Evolutionary conservation across 2,797 vertebrate species (phyloP).

Genomic region (Benthosema pterotum): DNA sequence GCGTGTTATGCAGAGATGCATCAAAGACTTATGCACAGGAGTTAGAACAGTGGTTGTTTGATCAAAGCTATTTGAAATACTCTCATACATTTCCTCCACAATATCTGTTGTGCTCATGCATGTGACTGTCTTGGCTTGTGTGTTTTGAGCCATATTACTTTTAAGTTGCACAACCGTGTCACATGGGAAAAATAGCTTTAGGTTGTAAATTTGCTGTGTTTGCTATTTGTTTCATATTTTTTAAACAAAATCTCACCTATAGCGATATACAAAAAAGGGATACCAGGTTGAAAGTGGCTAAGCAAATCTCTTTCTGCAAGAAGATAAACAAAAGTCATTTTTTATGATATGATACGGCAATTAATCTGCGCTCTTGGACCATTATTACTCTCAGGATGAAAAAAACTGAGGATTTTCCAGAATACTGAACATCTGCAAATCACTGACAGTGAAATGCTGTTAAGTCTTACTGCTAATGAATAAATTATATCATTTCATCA

Average conservation of each 20-base stretch:
- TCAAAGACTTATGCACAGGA: slow-evolving; percentile 33
- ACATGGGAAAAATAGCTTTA: too few species aligned
- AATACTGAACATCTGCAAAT: slow-evolving; percentile 19
- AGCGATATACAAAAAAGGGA: too few species aligned
- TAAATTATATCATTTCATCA: slow-evolving; percentile 75
- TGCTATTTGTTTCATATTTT: too few species aligned
- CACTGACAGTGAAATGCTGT: slow-evolving; percentile 36
- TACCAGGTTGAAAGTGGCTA: too few species aligned
- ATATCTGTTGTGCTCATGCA: background rate
- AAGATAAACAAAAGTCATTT: slow-evolving; percentile 7
- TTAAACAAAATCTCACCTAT: too few species aligned
- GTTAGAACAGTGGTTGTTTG: slow-evolving; percentile 22
- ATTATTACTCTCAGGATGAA: too few species aligned
- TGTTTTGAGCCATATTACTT: slow-evolving; percentile 1
- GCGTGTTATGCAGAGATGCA: slow-evolving; percentile 16
- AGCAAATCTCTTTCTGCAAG: background rate
- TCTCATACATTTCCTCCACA: slow-evolving; percentile 23
- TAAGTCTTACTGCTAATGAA: slow-evolving; percentile 70
- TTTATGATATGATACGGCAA: background rate
- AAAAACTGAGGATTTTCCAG: background rate
- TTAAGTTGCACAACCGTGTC: background rate
- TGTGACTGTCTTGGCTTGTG: background rate
- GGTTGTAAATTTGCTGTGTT: too few species aligned
- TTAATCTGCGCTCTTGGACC: background rate
- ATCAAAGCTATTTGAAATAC: slow-evolving; percentile 24